A percentile compares a stretch with the other conserved stretches of the same genome.
phyloP scores from a whole-genome alignment of 2,797 vertebrate genomes.

The Sebastes reedi region DNA sequence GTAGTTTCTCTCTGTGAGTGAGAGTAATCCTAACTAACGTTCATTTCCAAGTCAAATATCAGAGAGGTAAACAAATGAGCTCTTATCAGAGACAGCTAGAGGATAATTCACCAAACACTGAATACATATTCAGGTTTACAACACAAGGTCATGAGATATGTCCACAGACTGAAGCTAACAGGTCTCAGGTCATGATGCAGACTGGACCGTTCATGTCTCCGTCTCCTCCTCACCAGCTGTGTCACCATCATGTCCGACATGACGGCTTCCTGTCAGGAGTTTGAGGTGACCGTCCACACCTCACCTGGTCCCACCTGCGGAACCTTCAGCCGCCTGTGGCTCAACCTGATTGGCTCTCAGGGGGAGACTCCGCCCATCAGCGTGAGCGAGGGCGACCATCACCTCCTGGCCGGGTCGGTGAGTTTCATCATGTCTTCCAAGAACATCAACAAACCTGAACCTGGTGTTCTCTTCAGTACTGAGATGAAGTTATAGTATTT shows the following conservation, averaged over 20 bases:
- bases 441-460: not conserved
- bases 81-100: not conserved
- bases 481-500: not conserved
- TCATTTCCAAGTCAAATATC: conserved; percentile 51
- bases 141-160: not conserved
- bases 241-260: not conserved
- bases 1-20: not conserved
- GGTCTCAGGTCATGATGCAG: not conserved
- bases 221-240: not conserved
- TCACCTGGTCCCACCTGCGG: conserved; percentile 67
- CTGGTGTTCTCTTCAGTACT: too few relatives aligned
- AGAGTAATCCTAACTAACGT: not conserved
- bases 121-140: not conserved
- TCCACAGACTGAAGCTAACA: not conserved
- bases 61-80: conserved; percentile 20
- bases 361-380: conserved; percentile 58
- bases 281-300: conserved; percentile 69
- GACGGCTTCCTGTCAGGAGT: conserved; percentile 49
- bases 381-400: conserved; percentile 18
- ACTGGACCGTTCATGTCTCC: too few relatives aligned
- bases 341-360: conserved; percentile 71
- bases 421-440: conserved; percentile 12
- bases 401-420: conserved; percentile 72
- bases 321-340: conserved; percentile 67
- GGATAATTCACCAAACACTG: not conserved